A percentile compares a stretch with the other conserved stretches of the same genome.
phyloP scores from a whole-genome alignment of 2,888 invertebrate species.

The Nematopogon swammerdamellus region DNA sequence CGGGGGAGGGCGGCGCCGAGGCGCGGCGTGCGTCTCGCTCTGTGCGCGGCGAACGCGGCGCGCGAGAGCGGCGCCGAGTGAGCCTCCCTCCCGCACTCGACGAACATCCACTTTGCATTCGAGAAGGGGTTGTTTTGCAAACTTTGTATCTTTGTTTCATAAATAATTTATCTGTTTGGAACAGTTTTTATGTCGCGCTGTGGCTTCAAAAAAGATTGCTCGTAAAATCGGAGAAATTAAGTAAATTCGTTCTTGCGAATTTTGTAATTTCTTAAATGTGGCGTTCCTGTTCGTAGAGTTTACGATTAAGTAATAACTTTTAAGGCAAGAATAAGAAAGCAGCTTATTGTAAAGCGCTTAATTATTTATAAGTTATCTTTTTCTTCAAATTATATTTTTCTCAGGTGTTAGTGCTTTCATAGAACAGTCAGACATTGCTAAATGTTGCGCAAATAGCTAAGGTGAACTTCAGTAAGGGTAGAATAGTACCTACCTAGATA shows the following conservation, averaged over 20 bases:
- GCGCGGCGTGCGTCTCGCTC: conserved; percentile 17
- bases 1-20: neutral
- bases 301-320: neutral
- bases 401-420: no score
- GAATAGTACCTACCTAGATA: no score
- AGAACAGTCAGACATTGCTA: no score
- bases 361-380: no score
- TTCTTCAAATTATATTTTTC: no score
- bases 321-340: neutral
- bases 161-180: conserved; percentile 54
- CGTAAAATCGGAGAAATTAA: conserved; percentile 40
- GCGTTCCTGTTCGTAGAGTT: neutral
- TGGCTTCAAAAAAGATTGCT: conserved; percentile 40
- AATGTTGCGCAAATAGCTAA: no score
- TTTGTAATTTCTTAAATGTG: neutral
- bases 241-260: conserved; percentile 12
- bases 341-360: no score
- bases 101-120: conserved; percentile 34
- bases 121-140: conserved; percentile 46
- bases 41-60: conserved; percentile 16
- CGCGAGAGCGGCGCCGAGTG: conserved; percentile 27
- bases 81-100: conserved; percentile 41
- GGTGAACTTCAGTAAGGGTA: no score
- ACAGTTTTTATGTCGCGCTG: conserved; percentile 49
- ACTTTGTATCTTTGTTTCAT: conserved; percentile 55